Evolutionary conservation across 2,888 invertebrate species (phyloP).

Genomic region (Gnatocerus cornutus): DNA sequence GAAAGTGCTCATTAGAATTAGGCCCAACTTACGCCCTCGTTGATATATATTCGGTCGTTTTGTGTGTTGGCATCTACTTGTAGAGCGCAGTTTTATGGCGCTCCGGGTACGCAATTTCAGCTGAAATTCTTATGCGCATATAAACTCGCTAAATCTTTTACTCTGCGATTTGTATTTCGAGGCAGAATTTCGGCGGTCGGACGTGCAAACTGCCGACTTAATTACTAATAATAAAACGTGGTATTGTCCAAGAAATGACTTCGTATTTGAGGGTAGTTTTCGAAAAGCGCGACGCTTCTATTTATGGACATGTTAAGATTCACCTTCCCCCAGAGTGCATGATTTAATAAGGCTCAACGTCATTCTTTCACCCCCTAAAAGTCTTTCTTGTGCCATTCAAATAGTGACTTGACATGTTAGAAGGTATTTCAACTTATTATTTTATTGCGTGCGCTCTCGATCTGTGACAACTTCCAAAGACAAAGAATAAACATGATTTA

Average conservation of each 20-base stretch:
- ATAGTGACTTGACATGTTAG: constrained; percentile 25
- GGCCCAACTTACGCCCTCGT: constrained; percentile 49
- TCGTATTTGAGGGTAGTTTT: too few species aligned
- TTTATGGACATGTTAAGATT: background rate
- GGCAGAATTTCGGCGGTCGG: constrained; percentile 49
- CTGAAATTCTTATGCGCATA: constrained; percentile 56
- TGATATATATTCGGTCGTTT: constrained; percentile 44
- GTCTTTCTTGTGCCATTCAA: constrained; percentile 6
- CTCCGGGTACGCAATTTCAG: constrained; percentile 35
- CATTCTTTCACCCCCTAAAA: constrained; percentile 17
- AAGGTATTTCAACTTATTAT: constrained; percentile 31
- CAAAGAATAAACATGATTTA: constrained; percentile 23
- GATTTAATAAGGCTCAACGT: constrained; percentile 21
- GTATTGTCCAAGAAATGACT: too few species aligned
- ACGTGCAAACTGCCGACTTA: constrained; percentile 16
- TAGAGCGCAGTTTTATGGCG: constrained; percentile 28
- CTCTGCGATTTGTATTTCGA: constrained; percentile 53
- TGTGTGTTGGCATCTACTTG: constrained; percentile 41
- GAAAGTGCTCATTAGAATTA: constrained; percentile 59
- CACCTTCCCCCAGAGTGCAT: constrained; percentile 9
- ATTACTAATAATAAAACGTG: background rate
- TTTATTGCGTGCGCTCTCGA: constrained; percentile 33
- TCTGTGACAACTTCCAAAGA: constrained; percentile 19
- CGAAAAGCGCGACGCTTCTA: too few species aligned
- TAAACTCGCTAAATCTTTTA: constrained; percentile 49